Conservation (phyloP, 2,113 vertebrate genomes). For the Ageneiosus marmoratus region DNA sequence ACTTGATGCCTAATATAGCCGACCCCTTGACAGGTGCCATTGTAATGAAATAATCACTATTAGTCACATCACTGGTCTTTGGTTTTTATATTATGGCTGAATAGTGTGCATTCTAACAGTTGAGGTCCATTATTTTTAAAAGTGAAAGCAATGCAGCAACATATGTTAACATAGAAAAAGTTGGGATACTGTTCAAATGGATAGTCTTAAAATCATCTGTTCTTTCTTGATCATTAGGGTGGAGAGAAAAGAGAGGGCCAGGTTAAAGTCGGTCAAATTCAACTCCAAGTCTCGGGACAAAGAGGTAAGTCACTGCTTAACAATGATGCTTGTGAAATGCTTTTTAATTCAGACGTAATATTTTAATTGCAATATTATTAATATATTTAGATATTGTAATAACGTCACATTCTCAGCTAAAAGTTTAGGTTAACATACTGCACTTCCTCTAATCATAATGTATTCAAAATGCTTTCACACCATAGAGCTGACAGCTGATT, state of each 20-base stretch:
- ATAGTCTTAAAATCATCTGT: not conserved
- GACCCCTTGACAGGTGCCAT: too few species aligned
- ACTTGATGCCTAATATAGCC: too few species aligned
- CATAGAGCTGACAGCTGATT: slow-evolving; percentile 26
- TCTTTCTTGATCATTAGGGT: slow-evolving; percentile 72
- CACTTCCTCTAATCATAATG: slow-evolving; percentile 8
- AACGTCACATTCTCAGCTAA: slow-evolving; percentile 25
- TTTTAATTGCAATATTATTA: slow-evolving; percentile 13
- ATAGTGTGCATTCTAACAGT: not conserved
- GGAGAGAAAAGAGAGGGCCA: slow-evolving; percentile 92
- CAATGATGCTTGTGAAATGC: not conserved
- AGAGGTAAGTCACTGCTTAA: slow-evolving; percentile 80
- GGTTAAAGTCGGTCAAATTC: slow-evolving; percentile 93
- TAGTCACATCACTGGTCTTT: too few species aligned
- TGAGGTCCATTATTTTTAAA: not conserved
- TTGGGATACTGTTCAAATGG: not conserved
- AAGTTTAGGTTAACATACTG: not conserved
- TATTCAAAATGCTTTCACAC: slow-evolving; percentile 36
- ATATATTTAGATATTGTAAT: slow-evolving; percentile 25
- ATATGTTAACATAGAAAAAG: not conserved
- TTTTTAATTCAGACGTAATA: not conserved
- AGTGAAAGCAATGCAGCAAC: not conserved
- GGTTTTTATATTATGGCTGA: too few species aligned
- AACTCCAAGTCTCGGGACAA: slow-evolving; percentile 89
- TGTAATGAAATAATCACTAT: too few species aligned